Evolutionary conservation across 2,888 invertebrate genomes (phyloP).

Genomic region (Eremobia ochroleuca): DNA sequence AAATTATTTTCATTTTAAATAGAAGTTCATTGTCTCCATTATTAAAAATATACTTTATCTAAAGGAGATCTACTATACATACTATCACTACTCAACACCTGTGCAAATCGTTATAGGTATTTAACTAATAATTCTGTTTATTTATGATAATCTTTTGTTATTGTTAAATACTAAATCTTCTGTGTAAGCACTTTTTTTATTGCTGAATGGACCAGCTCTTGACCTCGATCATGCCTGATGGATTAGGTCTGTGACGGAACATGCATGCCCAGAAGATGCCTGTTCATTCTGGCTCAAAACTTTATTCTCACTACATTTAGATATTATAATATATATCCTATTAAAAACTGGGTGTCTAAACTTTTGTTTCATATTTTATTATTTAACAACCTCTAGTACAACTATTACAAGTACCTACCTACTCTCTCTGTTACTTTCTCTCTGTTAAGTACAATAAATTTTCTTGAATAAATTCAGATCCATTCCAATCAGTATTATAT

Average conservation of each 20-base stretch:
- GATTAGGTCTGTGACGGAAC: too few species aligned
- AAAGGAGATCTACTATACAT: neutral
- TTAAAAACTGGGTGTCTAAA: neutral
- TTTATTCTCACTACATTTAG: too few species aligned
- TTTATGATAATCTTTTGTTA: neutral
- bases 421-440: neutral
- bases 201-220: too few species aligned
- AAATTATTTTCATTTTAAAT: neutral
- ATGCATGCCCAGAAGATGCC: too few species aligned
- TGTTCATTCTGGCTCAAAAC: neutral
- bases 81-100: conserved; percentile 9
- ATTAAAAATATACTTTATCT: neutral
- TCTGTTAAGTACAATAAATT: neutral
- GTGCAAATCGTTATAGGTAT: neutral
- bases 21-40: neutral
- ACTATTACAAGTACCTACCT: neutral
- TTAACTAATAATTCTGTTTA: neutral
- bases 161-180: too few species aligned
- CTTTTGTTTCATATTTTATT: neutral
- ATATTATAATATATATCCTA: too few species aligned
- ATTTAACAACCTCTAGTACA: neutral
- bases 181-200: too few species aligned
- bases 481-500: neutral
- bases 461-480: neutral
- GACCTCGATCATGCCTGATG: too few species aligned